Percentiles rank a stretch among this genome's conserved stretches.
These are phyloP conservation scores for Sinelater perroti DNA, from an alignment of 2,888 invertebrate genomes.

Conservation along the genomic window DNA sequence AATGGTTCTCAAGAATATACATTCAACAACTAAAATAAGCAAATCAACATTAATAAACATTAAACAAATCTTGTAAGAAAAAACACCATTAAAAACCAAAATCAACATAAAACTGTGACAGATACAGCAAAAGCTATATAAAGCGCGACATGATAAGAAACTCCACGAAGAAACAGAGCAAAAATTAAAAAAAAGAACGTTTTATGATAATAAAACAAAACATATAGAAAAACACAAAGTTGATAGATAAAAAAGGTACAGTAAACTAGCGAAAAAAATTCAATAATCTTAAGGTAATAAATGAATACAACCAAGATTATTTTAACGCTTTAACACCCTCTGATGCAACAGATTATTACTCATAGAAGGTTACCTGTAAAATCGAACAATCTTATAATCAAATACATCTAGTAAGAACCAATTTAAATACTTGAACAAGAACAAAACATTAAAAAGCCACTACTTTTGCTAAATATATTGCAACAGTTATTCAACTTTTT, in stretches of 20 bases:
- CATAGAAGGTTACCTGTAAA: background rate
- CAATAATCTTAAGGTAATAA: background rate
- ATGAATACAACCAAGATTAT: background rate
- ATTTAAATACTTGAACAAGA: background rate
- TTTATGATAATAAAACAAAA: background rate
- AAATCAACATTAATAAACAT: too few species aligned
- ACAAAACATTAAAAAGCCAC: slow-evolving; percentile 2
- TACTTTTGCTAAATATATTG: too few species aligned
- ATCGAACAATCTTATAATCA: background rate
- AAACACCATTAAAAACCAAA: background rate
- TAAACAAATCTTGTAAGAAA: too few species aligned
- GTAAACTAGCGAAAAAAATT: background rate
- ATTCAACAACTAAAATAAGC: too few species aligned
- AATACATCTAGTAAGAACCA: slow-evolving; percentile 4
- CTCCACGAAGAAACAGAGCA: background rate
- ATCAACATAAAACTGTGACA: background rate
- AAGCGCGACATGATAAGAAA: background rate
- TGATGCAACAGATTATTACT: background rate
- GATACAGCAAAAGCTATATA: background rate
- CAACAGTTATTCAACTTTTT: background rate
- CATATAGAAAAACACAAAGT: background rate
- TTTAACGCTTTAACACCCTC: background rate
- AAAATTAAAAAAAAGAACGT: background rate
- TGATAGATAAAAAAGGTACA: background rate
- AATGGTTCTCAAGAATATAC: too few species aligned